Evolutionary conservation across 2,797 vertebrate genomes (phyloP).

Genomic region (Crocidura indochinensis): DNA sequence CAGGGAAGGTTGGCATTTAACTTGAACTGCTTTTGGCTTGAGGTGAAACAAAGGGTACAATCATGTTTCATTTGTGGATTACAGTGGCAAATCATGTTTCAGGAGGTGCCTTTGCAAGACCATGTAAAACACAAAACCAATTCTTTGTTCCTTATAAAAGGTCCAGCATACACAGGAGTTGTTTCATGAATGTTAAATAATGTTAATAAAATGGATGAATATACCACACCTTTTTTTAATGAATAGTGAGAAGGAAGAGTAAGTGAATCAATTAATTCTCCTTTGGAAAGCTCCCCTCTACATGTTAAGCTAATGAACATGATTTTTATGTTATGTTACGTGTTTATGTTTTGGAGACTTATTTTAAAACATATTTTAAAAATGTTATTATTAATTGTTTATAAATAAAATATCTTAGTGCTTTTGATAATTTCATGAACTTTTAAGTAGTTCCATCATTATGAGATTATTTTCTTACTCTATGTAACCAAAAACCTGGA

Average conservation of each 20-base stretch:
- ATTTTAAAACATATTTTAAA: constrained; percentile 67
- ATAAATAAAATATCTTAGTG: constrained; percentile 39
- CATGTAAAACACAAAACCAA: constrained; percentile 65
- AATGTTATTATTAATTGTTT: constrained; percentile 71
- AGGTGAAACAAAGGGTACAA: constrained; percentile 83
- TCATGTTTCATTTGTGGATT: constrained; percentile 68
- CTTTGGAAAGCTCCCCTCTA: constrained; percentile 57
- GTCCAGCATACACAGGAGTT: not conserved
- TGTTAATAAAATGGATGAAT: constrained; percentile 67
- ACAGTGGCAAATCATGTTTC: constrained; percentile 69
- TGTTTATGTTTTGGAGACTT: constrained; percentile 6
- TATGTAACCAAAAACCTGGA: constrained; percentile 29
- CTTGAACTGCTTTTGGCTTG: constrained; percentile 84
- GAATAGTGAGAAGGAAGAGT: constrained; percentile 46
- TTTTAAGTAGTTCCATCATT: constrained; percentile 48
- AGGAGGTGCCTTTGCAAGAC: constrained; percentile 73
- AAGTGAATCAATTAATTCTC: constrained; percentile 60
- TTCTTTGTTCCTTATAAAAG: constrained; percentile 37
- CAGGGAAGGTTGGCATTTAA: constrained; percentile 85
- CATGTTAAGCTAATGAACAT: constrained; percentile 33
- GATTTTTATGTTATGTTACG: not conserved
- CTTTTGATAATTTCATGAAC: constrained; percentile 37
- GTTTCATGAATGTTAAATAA: constrained; percentile 74
- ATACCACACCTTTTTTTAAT: constrained; percentile 40
- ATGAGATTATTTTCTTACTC: constrained; percentile 52